Percentiles rank a stretch among this genome's conserved stretches.
These are phyloP conservation scores for Caradrina kadenii DNA, from an alignment of 2,888 invertebrate species.

Conservation along the genomic window DNA sequence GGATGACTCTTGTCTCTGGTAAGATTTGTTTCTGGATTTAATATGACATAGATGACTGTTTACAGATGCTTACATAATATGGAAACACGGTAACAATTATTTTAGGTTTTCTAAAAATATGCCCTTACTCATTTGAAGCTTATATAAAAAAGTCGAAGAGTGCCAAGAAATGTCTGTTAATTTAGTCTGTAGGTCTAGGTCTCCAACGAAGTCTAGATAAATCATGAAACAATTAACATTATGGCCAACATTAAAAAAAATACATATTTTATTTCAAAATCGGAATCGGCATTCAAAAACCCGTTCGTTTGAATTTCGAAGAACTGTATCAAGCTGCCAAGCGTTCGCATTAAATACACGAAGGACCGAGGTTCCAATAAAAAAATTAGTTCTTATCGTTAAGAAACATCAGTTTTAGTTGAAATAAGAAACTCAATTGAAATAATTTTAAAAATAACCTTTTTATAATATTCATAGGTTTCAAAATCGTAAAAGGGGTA, in stretches of 20 bases:
- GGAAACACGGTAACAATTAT: not conserved
- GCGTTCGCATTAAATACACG: slow-evolving; percentile 50
- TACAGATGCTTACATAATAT: too few species aligned
- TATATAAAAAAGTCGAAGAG: slow-evolving; percentile 34
- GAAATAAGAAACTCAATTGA: slow-evolving; percentile 35
- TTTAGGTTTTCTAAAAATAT: slow-evolving; percentile 51
- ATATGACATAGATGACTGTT: not conserved
- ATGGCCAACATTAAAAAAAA: not conserved
- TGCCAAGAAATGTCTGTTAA: slow-evolving; percentile 48
- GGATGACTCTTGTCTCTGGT: slow-evolving; percentile 98
- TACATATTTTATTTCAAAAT: slow-evolving; percentile 45
- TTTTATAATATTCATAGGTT: too few species aligned
- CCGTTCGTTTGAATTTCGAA: slow-evolving; percentile 54
- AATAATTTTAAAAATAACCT: too few species aligned
- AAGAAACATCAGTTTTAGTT: slow-evolving; percentile 54
- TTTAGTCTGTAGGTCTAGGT: slow-evolving; percentile 41
- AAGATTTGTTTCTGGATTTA: slow-evolving; percentile 62
- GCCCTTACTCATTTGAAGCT: slow-evolving; percentile 30
- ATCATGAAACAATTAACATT: not conserved
- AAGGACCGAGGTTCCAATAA: slow-evolving; percentile 34
- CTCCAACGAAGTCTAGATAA: slow-evolving; percentile 5
- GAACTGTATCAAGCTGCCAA: slow-evolving; percentile 43
- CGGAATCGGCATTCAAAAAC: slow-evolving; percentile 32
- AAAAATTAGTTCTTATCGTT: slow-evolving; percentile 50
- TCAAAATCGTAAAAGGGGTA: not conserved